Percentiles rank a stretch among this genome's conserved stretches.
These are phyloP conservation scores for Zaprionus capensis DNA, from an alignment of 1,140 invertebrate genomes.

Conservation along the genomic window DNA sequence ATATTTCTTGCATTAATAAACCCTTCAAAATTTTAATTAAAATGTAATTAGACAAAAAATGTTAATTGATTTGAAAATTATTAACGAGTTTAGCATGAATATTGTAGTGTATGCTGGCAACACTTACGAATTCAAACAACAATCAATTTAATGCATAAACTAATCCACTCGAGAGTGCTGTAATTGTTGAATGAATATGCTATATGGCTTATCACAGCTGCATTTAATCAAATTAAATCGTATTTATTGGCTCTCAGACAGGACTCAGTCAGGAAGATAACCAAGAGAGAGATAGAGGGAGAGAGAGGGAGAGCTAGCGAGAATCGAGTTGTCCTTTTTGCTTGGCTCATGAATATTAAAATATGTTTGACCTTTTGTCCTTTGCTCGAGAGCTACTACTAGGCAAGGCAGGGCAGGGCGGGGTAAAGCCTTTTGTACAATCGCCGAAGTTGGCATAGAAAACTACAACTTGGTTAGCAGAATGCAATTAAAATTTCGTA, in stretches of 20 bases:
- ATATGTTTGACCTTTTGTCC: conserved; percentile 70
- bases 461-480: conserved; percentile 65
- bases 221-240: conserved; percentile 41
- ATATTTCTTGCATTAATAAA: too few species aligned
- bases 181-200: conserved; percentile 33
- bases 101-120: background rate
- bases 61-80: background rate
- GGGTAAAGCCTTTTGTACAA: conserved; percentile 39
- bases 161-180: conserved; percentile 26
- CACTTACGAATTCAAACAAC: conserved; percentile 27
- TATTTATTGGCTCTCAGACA: conserved; percentile 30
- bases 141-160: background rate
- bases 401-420: background rate
- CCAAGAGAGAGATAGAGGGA: background rate
- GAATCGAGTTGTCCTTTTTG: conserved; percentile 21
- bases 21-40: too few species aligned
- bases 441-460: conserved; percentile 63
- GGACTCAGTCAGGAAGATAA: too few species aligned
- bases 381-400: conserved; percentile 7
- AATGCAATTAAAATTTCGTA: conserved; percentile 78
- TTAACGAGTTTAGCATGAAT: background rate
- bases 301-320: background rate
- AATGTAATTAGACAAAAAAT: too few species aligned
- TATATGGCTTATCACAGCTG: conserved; percentile 30
- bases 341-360: conserved; percentile 70